A percentile compares a stretch with the other conserved stretches of the same genome.
These are phyloP conservation scores for Cyclophora albipunctata DNA, from an alignment of 2,888 invertebrate genomes.

Conservation along the genomic window DNA sequence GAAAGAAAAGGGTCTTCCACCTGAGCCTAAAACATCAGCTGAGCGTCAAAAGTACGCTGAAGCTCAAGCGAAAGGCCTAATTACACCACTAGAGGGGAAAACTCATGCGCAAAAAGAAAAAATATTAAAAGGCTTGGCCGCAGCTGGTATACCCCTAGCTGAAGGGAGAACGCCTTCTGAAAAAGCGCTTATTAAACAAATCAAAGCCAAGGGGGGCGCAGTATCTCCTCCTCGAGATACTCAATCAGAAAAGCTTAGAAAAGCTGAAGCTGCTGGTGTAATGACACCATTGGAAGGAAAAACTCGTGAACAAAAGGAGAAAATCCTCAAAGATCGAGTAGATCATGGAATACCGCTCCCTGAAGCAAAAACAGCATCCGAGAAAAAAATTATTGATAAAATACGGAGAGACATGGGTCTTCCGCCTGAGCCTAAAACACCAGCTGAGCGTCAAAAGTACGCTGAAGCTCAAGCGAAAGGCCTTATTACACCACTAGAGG, in stretches of 20 bases:
- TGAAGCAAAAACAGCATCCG: slow-evolving; percentile 19
- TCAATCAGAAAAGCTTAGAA: slow-evolving; percentile 21
- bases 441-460: slow-evolving; percentile 17
- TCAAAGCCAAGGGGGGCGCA: slow-evolving; percentile 9
- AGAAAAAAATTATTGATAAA: slow-evolving; percentile 16
- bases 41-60: slow-evolving; percentile 7
- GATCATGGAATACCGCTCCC: slow-evolving; percentile 16
- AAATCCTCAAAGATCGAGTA: slow-evolving; percentile 16
- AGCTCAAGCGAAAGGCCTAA: slow-evolving; percentile 24
- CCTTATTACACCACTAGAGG: slow-evolving; percentile 16
- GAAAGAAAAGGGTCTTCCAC: slow-evolving; percentile 27
- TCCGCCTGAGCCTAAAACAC: slow-evolving; percentile 25
- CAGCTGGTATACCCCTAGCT: slow-evolving; percentile 25
- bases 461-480: slow-evolving; percentile 18
- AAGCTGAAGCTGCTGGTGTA: slow-evolving; percentile 25
- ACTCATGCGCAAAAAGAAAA: slow-evolving; percentile 23
- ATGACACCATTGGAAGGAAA: slow-evolving; percentile 22
- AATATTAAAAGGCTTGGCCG: slow-evolving; percentile 18
- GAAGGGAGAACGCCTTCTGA: slow-evolving; percentile 26
- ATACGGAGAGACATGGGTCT: slow-evolving; percentile 23
- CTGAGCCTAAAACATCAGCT: slow-evolving; percentile 21
- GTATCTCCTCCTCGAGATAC: background rate
- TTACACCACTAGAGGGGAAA: slow-evolving; percentile 30
- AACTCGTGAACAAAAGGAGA: slow-evolving; percentile 21
- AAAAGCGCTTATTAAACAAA: slow-evolving; percentile 17